Base-by-base conservation (phyloP, 2,888 invertebrate genomes). In the Stramonita haemastoma region DNA sequence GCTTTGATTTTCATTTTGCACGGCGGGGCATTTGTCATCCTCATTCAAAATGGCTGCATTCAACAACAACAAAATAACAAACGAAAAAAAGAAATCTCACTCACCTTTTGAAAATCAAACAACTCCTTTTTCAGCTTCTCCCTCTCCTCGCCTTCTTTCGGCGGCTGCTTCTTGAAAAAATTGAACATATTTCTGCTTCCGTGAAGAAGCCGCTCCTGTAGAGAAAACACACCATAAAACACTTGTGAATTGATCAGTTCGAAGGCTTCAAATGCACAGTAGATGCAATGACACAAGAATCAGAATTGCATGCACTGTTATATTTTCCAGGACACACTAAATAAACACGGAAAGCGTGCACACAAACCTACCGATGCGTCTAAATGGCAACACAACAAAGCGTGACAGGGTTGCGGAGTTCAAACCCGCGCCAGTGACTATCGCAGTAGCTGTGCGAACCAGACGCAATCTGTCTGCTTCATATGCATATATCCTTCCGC, bases 121-220 rank as follows among this genome's bases (percentile, higher is more conserved):
- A 99, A 97, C 96, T 99, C 99, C 96, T 98, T 98, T 96, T 99
- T 98, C 93, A 99, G 97, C 96, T 98, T 98, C 96, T 98, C 98
- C 94, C 99, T 97, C 96, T 99, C 99, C 93, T 98, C 98, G 94
- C 98, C 97, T 95, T 98, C 98, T 96, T 98, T 95, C 0, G 95
- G 95, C 91, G 95, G 95, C 86, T 94, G 93, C 91, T 95, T 95
- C 92, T 94, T 94, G 89, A 95, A 92, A 92, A 94, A 94, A 88
- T 93, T 94, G 90, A 94, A 93, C 94, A 94, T 94, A 36, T 73
- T 91, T 34, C 73, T 79, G 57, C 66, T 86, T 60, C 70, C 81
- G 81, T 83, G 87, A 46, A 87, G 13, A 87, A 87, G 70, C 87
- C 87, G 87, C 73, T 87, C 87, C 87, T 87, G 87, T 34, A n/a